Evolutionary conservation across 2,113 vertebrate species (phyloP), one percentile per base, ranked within the genome.

Genomic region (Octodon degus): DNA sequence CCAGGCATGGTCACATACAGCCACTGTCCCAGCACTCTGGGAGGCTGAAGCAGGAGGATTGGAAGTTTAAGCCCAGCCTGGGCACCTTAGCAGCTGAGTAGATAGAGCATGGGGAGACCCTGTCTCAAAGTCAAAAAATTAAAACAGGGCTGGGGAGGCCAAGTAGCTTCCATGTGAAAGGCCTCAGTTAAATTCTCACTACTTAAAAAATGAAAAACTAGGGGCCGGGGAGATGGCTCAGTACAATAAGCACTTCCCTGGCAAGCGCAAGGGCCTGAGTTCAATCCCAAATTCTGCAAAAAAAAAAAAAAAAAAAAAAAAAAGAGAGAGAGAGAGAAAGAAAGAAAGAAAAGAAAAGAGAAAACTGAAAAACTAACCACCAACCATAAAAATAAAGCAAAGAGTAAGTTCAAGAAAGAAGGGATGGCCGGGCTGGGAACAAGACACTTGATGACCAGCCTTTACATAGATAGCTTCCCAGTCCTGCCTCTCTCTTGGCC

Each of bases 381-480:
- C 34, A 27, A 25, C 25, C 27, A 70, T 9, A 72, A 37, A 20
- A 72, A 25, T 9, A 63, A 72, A 72, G 70, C 20, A 40, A 14
- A 7, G 14, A 79, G 40, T 79, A 50, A 17, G 74, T 32, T 50
- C 7, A 1, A 7, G 25, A 30, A 43, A 32, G 43, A 50, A 50
- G 25, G 7, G 30, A 14, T 7, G n/a, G 70, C n/a, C 0, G 7
- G 70, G 19, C 70, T 1, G 19, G n/a, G 7, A 37, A 19, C n/a
- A n/a, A 37, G 70, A 72, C 34, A 17, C 70, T 37, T 12, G n/a
- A 20, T 20, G 7, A 27, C 40, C 25, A 47, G 74, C 7, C 74
- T 25, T 7, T 77, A 14, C 13, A 16, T 14, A 0, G 1, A 2
- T 1, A 5, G 20, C 24, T 32, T 32, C 76, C 9, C 43, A 17